Evolutionary conservation across 2,797 vertebrate species (phyloP).

Genomic region (Pseudochaenichthys georgianus): DNA sequence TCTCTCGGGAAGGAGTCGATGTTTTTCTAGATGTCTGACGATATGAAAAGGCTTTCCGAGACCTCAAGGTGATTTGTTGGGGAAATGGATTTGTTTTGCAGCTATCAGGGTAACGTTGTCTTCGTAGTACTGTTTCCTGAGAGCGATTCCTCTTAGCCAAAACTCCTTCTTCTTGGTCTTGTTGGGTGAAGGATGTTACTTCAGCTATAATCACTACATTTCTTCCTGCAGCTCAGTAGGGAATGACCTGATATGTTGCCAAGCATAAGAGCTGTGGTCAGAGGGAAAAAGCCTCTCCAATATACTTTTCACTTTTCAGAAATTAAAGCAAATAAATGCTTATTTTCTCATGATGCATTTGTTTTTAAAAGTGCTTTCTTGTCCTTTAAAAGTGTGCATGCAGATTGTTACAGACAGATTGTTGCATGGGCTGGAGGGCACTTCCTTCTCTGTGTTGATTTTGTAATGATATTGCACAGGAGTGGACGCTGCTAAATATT

Average conservation of each 20-base stretch:
- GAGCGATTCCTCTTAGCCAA: conserved; percentile 25
- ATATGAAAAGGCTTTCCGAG: conserved; percentile 37
- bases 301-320: not conserved
- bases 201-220: conserved; percentile 39
- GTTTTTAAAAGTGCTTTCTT: not conserved
- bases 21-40: conserved; percentile 52
- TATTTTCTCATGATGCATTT: not conserved
- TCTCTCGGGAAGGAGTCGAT: conserved; percentile 27
- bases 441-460: conserved; percentile 6
- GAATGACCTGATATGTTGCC: conserved; percentile 8
- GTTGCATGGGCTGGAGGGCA: not conserved
- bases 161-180: conserved; percentile 30
- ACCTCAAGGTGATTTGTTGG: conserved; percentile 18
- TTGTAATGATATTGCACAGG: not conserved
- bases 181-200: conserved; percentile 72
- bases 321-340: conserved; percentile 13
- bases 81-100: conserved; percentile 56
- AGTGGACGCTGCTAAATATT: not conserved
- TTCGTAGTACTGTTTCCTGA: conserved; percentile 35
- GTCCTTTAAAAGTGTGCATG: not conserved
- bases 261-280: not conserved
- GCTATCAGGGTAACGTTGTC: conserved; percentile 36
- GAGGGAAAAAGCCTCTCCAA: not conserved
- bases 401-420: not conserved
- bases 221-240: conserved; percentile 14